A percentile compares a stretch with the other conserved stretches of the same genome.
These are phyloP conservation scores for Salvelinus sp. DNA, from an alignment of 2,113 vertebrate species.

Conservation along the genomic window DNA sequence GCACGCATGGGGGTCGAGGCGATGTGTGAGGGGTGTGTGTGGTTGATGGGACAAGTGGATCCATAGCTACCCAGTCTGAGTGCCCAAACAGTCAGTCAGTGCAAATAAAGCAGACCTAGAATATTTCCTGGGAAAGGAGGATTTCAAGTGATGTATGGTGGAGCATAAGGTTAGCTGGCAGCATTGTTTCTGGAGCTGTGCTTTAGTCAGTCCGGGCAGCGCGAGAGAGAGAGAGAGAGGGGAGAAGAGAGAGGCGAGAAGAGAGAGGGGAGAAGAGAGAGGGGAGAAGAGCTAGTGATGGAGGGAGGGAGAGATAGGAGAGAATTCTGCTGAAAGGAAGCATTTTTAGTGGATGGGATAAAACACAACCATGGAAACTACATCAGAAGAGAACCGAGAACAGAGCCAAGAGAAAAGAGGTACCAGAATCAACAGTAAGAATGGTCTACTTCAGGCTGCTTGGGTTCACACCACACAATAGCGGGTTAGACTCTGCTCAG, in stretches of 20 bases:
- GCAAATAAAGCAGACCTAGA: constrained; percentile 35
- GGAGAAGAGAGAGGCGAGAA: constrained; percentile 48
- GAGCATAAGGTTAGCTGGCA: constrained; percentile 63
- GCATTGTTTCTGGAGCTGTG: constrained; percentile 70
- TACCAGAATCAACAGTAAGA: constrained; percentile 77
- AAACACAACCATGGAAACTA: constrained; percentile 93
- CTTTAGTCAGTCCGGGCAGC: constrained; percentile 72
- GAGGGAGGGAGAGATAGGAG: constrained; percentile 17
- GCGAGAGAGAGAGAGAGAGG: constrained; percentile 51
- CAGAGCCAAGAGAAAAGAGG: constrained; percentile 91
- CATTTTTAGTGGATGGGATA: constrained; percentile 91
- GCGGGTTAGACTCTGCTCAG: constrained; percentile 31
- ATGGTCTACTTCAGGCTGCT: constrained; percentile 63
- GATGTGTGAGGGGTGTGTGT: neutral
- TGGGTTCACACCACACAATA: constrained; percentile 37
- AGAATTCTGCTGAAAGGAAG: constrained; percentile 75
- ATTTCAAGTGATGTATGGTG: constrained; percentile 69
- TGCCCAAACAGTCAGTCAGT: constrained; percentile 35
- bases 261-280: constrained; percentile 14
- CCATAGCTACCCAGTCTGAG: constrained; percentile 25
- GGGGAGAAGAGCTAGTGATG: constrained; percentile 26
- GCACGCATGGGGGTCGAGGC: neutral
- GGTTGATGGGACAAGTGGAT: constrained; percentile 10
- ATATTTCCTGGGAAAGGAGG: constrained; percentile 34
- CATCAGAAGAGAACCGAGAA: constrained; percentile 87